Base-by-base conservation (phyloP, 2,888 invertebrate species). In the Aphodius sticticus region DNA sequence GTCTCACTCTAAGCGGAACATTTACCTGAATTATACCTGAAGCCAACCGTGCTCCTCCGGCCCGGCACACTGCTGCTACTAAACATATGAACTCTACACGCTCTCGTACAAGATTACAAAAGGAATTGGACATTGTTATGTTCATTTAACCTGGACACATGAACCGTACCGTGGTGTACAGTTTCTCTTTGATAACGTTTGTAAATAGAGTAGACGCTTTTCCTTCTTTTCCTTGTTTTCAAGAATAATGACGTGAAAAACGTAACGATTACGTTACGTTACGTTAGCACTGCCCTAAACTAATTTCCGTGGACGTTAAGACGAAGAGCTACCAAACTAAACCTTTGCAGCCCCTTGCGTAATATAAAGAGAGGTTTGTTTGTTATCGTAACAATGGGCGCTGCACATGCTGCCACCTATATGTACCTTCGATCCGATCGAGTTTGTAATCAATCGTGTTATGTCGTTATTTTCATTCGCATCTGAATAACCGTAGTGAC, bases 1-100 rank as follows among this genome's bases (percentile, higher is more conserved):
- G 38, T 80, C 77, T 72, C 53, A 12, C 53, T 80, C 77, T 77
- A 80, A 80, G 75, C 79, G 76, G 77, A 80, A 77, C 79, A 74
- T 77, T 80, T 80, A 80, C 79, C 77, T 80, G 79, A 77, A 77
- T 77, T 80, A 77, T 80, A 80, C 79, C 75, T 80, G 79, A 70
- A 75, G 75, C 36, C 1, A 5, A 53, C 53, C 53, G 53, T 2
- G 53, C 53, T 26, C 26, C 26, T 26, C 3, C 26, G 26, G 26
- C 3, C 26, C 26, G 26, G 26, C 26, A 26, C 26, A 26, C 26
- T 53, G 69, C 36, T 79, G 77, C 69, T 70, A 77, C 77, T 36
- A 74, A 77, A 77, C 79, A 77, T 71, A 77, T 69, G 77, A 79
- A 79, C 74, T 79, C 69, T 37, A 77, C 74, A 77, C 79, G 79